phyloP scores from a whole-genome alignment of 2,113 vertebrate species.

The Psittacula cyanocephala region DNA sequence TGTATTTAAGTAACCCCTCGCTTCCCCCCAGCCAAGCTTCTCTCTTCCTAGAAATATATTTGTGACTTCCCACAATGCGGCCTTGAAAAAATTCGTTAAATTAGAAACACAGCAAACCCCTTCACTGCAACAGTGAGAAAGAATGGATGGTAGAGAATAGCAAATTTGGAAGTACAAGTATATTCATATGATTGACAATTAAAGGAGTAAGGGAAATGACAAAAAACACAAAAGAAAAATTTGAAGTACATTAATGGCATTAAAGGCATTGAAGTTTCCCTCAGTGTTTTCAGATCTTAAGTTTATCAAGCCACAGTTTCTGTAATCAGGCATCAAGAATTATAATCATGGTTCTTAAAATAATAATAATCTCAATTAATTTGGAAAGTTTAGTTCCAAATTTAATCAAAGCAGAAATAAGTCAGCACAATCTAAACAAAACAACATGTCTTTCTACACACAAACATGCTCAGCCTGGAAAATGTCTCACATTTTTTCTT shows the following conservation, averaged over 20 bases:
- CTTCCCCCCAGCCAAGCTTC: background rate
- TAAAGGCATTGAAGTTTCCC: slow-evolving; percentile 35
- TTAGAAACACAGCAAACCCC: slow-evolving; percentile 49
- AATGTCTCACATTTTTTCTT: background rate
- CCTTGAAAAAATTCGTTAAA: slow-evolving; percentile 24
- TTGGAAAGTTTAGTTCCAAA: slow-evolving; percentile 60
- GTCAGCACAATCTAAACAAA: slow-evolving; percentile 45
- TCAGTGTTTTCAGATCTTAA: slow-evolving; percentile 34
- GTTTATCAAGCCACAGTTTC: slow-evolving; percentile 61
- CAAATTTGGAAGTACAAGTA: slow-evolving; percentile 34
- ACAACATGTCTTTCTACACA: slow-evolving; percentile 35
- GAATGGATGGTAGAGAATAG: slow-evolving; percentile 21
- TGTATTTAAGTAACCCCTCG: slow-evolving; percentile 1
- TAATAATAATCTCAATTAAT: slow-evolving; percentile 26
- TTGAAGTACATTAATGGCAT: slow-evolving; percentile 17
- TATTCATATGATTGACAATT: slow-evolving; percentile 29
- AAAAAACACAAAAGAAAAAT: slow-evolving; percentile 43
- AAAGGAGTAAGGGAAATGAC: slow-evolving; percentile 42
- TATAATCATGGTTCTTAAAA: slow-evolving; percentile 28
- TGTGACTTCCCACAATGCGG: slow-evolving; percentile 1
- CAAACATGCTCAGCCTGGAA: slow-evolving; percentile 59
- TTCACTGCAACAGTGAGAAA: slow-evolving; percentile 27
- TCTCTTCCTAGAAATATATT: slow-evolving; percentile 17
- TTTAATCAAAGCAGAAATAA: slow-evolving; percentile 65
- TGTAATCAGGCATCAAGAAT: slow-evolving; percentile 73